Base-by-base conservation (phyloP, 2,888 invertebrate species). In the Campoplex capitator region DNA sequence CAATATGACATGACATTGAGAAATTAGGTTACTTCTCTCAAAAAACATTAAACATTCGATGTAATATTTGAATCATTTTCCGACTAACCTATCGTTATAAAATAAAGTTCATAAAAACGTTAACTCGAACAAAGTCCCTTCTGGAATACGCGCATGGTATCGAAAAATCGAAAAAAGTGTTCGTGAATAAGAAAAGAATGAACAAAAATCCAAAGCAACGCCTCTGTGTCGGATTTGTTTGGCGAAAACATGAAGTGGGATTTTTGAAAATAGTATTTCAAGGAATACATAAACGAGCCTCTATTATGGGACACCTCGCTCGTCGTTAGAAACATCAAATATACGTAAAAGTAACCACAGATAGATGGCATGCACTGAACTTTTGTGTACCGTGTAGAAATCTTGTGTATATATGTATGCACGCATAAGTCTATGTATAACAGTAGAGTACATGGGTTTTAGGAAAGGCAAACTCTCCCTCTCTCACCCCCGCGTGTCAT, bases 261-360 rank as follows among this genome's bases (percentile, higher is more conserved):
- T 79, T 84, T 81, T 78, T 58, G 56, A 45, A 45, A 82, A 82
- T 54, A 32, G 62, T 62, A 84, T 82, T 82, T 48, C 16, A 54
- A 28, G 71, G 70, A 81, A 76, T 73, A 51, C 51, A 51, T 68
- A 62, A 74, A 48, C 62, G 18, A 45, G 62, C 8, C 45, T 28
- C 32, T 18, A 56, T 58, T 56, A 73, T 73, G 56, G 32, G 23
- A 18, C 56, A 74, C 35, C 28, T 42, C 51, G 42, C 51, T 62
- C 51, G 68, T 82, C 79, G 8, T 45, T 38, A 45, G n/a, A 32
- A 9, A 58, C 67, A 54, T 54, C 35, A 65, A 81, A 74, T 70
- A 74, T 70, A 56, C 84, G 74, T 62, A 79, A 83, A 51, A 71
- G 67, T 78, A 83, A 84, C 83, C 83, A 76, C 88, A 88, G 75